These are phyloP conservation scores for Mechanitis messenoides DNA, from an alignment of 2,888 invertebrate species.

Conservation along the genomic window DNA sequence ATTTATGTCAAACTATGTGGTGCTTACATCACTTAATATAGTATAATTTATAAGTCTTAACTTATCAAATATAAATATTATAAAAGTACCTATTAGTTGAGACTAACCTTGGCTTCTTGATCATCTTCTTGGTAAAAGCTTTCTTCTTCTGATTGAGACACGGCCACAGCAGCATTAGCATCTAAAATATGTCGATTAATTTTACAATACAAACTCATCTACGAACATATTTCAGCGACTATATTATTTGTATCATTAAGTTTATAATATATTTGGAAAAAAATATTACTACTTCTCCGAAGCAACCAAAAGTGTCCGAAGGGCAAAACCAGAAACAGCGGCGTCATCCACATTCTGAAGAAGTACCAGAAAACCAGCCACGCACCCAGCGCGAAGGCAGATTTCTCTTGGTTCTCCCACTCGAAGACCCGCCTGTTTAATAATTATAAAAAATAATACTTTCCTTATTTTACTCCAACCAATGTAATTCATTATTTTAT, in stretches of 20 bases:
- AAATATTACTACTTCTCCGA: slow-evolving; percentile 42
- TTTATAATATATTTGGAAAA: neutral
- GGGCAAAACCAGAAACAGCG: slow-evolving; percentile 49
- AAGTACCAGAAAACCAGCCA: slow-evolving; percentile 66
- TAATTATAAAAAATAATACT: neutral
- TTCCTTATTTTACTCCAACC: too few species aligned
- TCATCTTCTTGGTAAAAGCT: slow-evolving; percentile 50
- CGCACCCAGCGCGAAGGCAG: slow-evolving; percentile 46
- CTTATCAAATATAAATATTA: neutral
- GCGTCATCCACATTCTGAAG: slow-evolving; percentile 66
- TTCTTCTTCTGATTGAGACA: slow-evolving; percentile 53
- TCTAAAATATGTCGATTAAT: slow-evolving; percentile 35
- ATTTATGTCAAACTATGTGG: too few species aligned
- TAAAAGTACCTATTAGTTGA: neutral
- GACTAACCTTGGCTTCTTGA: slow-evolving; percentile 22
- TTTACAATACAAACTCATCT: neutral
- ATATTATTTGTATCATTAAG: too few species aligned
- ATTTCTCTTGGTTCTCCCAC: slow-evolving; percentile 63
- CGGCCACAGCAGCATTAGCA: slow-evolving; percentile 38
- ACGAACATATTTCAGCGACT: neutral
- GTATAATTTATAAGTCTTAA: too few species aligned
- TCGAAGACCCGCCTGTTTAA: slow-evolving; percentile 53
- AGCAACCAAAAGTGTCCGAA: slow-evolving; percentile 58
- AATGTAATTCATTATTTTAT: too few species aligned
- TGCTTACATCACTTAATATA: too few species aligned